Conservation (phyloP, 2,113 vertebrate genomes). For the Pithys albifrons region DNA sequence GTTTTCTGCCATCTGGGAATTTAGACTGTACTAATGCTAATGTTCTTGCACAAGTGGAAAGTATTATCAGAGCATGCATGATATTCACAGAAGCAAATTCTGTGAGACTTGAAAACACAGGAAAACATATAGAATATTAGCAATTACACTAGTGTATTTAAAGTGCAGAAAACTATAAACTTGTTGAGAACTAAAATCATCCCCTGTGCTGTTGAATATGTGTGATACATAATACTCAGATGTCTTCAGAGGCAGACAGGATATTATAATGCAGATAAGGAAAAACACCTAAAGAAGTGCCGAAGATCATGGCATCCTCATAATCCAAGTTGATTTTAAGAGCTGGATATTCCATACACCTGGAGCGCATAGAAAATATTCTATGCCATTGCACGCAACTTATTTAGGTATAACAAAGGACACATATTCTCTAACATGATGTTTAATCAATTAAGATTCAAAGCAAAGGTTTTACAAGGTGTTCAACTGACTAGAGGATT, state of each 20-base stretch:
- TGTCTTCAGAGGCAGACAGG: neutral
- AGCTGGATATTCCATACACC: neutral
- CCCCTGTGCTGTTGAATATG: neutral
- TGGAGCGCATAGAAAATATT: neutral
- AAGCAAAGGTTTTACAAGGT: neutral
- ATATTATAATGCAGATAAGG: neutral
- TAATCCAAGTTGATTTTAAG: neutral
- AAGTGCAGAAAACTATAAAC: neutral
- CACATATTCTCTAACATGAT: neutral
- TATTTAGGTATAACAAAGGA: neutral
- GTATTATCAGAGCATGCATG: neutral
- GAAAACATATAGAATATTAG: neutral
- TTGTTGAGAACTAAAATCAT: neutral
- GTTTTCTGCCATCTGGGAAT: neutral
- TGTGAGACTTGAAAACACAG: neutral
- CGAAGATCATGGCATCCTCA: neutral
- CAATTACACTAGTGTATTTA: neutral
- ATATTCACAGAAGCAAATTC: neutral
- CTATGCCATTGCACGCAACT: neutral
- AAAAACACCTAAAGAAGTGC: neutral
- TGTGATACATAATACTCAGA: neutral
- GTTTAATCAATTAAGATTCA: neutral
- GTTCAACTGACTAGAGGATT: neutral
- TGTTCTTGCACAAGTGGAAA: neutral
- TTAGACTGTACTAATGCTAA: neutral